phyloP scores from a whole-genome alignment of 2,797 vertebrate species.

The Sternarchorhynchus goeldii region DNA sequence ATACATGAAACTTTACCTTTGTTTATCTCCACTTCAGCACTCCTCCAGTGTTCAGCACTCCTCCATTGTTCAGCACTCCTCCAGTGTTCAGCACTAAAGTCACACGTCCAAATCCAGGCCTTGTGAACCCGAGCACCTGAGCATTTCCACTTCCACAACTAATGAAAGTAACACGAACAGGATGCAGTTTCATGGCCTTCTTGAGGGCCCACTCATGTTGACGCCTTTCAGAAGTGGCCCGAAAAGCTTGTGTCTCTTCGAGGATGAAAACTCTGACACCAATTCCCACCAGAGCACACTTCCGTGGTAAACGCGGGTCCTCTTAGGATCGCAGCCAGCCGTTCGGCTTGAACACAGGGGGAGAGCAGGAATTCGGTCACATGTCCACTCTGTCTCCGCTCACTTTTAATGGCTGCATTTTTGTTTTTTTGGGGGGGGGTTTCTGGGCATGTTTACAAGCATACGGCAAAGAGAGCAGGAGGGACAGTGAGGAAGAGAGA shows the following conservation, averaged over 20 bases:
- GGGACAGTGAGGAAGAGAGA: background rate
- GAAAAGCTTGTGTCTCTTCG: slow-evolving; percentile 38
- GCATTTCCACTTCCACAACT: slow-evolving; percentile 46
- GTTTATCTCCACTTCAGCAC: background rate
- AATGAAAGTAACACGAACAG: slow-evolving; percentile 25
- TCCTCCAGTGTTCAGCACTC: background rate
- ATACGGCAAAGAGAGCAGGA: slow-evolving; percentile 8
- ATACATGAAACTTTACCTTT: no score
- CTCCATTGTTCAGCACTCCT: background rate
- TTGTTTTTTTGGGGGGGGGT: slow-evolving; percentile 12
- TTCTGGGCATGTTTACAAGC: slow-evolving; percentile 12
- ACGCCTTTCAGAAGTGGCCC: slow-evolving; percentile 18
- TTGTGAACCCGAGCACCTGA: slow-evolving; percentile 1
- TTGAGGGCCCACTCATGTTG: slow-evolving; percentile 17
- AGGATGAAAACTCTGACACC: slow-evolving; percentile 65
- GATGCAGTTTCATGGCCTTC: slow-evolving; percentile 6
- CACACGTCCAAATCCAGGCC: slow-evolving; percentile 8
- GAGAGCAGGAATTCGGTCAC: slow-evolving; percentile 51
- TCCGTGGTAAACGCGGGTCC: slow-evolving; percentile 62
- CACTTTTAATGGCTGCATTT: slow-evolving; percentile 39
- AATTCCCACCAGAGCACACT: slow-evolving; percentile 61
- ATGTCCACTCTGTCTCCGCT: slow-evolving; percentile 37
- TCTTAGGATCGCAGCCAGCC: slow-evolving; percentile 39
- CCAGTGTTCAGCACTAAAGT: slow-evolving; percentile 26
- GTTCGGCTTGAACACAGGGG: slow-evolving; percentile 20